Conservation (phyloP, 2,888 invertebrate species). For the Diaphora mendica region DNA sequence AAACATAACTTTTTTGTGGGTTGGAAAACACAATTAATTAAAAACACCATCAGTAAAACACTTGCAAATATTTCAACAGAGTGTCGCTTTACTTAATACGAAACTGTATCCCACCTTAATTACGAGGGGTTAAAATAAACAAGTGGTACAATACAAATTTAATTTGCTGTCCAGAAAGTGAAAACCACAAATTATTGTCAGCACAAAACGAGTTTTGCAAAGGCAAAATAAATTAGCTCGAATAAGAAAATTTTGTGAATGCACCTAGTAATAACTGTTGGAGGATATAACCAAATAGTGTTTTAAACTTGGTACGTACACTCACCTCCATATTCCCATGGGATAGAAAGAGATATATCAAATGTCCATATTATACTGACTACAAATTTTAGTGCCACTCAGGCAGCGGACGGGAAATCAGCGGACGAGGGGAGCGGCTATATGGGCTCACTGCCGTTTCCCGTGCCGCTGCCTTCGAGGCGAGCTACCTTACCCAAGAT, state of each 20-base stretch:
- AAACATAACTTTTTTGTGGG: neutral
- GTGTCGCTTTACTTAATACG: conserved; percentile 43
- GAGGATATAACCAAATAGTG: conserved; percentile 8
- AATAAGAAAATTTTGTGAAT: conserved; percentile 28
- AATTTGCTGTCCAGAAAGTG: conserved; percentile 20
- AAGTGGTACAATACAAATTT: conserved; percentile 29
- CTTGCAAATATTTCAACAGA: conserved; percentile 21
- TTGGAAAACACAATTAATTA: neutral
- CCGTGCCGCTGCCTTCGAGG: too few species aligned
- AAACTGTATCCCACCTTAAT: conserved; percentile 43
- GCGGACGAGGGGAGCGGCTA: too few species aligned
- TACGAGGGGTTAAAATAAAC: conserved; percentile 38
- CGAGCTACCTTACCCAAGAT: too few species aligned
- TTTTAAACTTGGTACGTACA: neutral
- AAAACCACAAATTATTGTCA: conserved; percentile 2
- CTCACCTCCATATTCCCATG: too few species aligned
- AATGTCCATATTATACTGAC: too few species aligned
- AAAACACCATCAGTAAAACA: conserved; percentile 1
- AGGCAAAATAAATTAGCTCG: conserved; percentile 26
- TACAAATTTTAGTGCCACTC: too few species aligned
- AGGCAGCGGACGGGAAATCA: too few species aligned
- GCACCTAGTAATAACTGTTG: conserved; percentile 35
- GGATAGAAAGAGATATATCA: too few species aligned
- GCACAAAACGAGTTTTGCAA: conserved; percentile 7
- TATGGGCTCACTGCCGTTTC: too few species aligned